Percentiles rank a stretch among this genome's conserved stretches.
Evolutionary conservation across 2,888 invertebrate genomes (phyloP).

Genomic region (Choristoneura rosaceana): DNA sequence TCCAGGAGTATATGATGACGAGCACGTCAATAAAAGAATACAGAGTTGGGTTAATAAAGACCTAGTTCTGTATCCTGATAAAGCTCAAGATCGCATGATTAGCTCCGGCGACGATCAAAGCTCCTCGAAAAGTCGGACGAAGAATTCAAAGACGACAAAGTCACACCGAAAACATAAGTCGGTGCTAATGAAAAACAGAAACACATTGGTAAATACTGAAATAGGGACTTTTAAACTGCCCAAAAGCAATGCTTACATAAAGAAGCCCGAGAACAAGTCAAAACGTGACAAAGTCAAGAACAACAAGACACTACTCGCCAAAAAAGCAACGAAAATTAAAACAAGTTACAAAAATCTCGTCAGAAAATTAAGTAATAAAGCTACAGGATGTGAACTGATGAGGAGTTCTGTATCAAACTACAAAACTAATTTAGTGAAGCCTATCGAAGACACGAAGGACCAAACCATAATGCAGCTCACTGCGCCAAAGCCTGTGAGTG

Average conservation of each 20-base stretch:
- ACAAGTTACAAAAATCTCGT: constrained; percentile 50
- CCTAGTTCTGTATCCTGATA: constrained; percentile 49
- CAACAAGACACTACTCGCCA: constrained; percentile 22
- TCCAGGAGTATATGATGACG: constrained; percentile 35
- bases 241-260: neutral
- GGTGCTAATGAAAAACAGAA: neutral
- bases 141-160: neutral
- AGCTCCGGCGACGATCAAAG: constrained; percentile 36
- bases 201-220: neutral
- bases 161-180: neutral
- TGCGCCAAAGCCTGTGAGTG: constrained; percentile 64
- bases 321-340: constrained; percentile 42
- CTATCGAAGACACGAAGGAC: constrained; percentile 49
- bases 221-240: neutral
- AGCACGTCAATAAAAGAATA: constrained; percentile 52
- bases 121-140: constrained; percentile 19
- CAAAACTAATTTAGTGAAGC: constrained; percentile 43
- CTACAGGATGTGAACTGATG: constrained; percentile 48
- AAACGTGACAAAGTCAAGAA: constrained; percentile 25
- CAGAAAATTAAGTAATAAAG: constrained; percentile 51
- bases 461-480: constrained; percentile 48
- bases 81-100: constrained; percentile 47
- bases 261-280: constrained; percentile 1
- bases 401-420: neutral
- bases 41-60: constrained; percentile 65